These are phyloP conservation scores for Nudaria mundana DNA, from an alignment of 2,888 invertebrate species.

Conservation along the genomic window DNA sequence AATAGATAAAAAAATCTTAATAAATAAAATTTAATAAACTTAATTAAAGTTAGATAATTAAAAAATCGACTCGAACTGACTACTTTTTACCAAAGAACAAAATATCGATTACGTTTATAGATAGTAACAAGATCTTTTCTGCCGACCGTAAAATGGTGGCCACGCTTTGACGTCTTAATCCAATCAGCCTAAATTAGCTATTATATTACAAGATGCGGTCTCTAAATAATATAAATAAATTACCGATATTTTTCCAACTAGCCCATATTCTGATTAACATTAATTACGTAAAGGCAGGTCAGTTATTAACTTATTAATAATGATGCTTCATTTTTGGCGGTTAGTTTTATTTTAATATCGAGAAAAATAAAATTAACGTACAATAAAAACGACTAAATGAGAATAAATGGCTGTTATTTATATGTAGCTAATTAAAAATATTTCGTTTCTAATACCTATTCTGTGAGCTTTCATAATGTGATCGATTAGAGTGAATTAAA, in stretches of 20 bases:
- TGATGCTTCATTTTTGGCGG: constrained; percentile 32
- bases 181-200: constrained; percentile 70
- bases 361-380: constrained; percentile 23
- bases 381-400: constrained; percentile 22
- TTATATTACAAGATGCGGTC: constrained; percentile 48
- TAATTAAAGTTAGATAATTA: neutral
- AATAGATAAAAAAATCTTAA: neutral
- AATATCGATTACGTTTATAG: constrained; percentile 47
- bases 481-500: neutral
- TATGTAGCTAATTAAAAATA: neutral
- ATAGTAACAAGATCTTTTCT: constrained; percentile 64
- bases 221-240: constrained; percentile 12
- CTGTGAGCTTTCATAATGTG: neutral
- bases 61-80: neutral
- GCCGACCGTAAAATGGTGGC: constrained; percentile 59
- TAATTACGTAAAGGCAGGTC: constrained; percentile 67
- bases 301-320: constrained; percentile 38
- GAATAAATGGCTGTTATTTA: constrained; percentile 10
- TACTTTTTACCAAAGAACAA: constrained; percentile 10
- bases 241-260: constrained; percentile 4
- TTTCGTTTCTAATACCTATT: neutral
- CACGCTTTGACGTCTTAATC: constrained; percentile 77
- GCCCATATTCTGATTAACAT: constrained; percentile 58
- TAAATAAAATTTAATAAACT: too few species aligned
- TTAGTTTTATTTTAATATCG: constrained; percentile 14